A percentile compares a stretch with the other conserved stretches of the same genome.
Evolutionary conservation across 2,797 vertebrate genomes (phyloP).

Genomic region (Poeciliopsis paucimaculata): DNA sequence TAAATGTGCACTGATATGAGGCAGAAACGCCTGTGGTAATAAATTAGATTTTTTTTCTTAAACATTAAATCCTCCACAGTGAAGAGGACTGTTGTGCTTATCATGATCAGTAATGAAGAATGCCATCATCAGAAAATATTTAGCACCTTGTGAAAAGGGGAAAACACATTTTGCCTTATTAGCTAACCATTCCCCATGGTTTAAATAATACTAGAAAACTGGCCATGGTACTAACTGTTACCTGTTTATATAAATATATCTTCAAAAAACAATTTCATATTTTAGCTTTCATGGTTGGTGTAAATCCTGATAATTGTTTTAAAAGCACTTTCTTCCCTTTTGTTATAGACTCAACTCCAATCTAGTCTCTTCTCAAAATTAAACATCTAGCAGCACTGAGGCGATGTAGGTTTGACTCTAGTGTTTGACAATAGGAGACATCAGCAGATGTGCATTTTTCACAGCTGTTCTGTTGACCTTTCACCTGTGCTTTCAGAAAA

Average conservation of each 20-base stretch:
- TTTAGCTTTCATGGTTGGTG: neutral
- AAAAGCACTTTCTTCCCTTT: neutral
- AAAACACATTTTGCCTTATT: neutral
- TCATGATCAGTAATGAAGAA: neutral
- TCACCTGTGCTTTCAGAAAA: conserved; percentile 12
- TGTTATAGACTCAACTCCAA: conserved; percentile 1
- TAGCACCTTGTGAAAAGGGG: neutral
- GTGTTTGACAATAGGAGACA: neutral
- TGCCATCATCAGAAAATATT: neutral
- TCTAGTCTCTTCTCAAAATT: neutral
- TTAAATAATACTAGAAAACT: neutral
- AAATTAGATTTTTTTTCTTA: neutral
- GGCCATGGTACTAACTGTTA: neutral
- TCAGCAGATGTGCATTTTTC: neutral
- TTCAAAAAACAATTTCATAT: neutral
- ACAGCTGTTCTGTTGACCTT: neutral
- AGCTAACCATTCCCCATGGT: neutral
- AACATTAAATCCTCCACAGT: neutral
- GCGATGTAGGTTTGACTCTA: conserved; percentile 1
- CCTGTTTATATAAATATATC: neutral
- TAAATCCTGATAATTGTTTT: neutral
- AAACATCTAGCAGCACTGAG: conserved; percentile 1
- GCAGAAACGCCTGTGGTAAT: neutral
- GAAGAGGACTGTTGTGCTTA: neutral
- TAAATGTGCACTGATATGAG: neutral